These are phyloP conservation scores for Zaprionus tsacasi DNA, from an alignment of 1,140 invertebrate genomes.

Conservation along the genomic window DNA sequence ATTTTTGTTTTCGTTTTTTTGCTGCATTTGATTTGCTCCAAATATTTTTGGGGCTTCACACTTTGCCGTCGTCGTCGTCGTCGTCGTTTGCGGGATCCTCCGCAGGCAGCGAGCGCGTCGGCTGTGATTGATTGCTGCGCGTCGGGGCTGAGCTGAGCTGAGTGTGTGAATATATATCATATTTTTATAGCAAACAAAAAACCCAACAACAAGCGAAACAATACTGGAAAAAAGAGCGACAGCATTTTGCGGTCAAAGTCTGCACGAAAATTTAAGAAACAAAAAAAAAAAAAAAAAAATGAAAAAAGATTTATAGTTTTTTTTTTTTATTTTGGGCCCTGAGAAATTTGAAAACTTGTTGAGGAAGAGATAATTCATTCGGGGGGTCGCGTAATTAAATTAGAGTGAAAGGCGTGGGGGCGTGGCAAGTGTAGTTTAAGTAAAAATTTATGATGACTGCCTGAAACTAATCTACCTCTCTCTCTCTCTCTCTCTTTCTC, in stretches of 20 bases:
- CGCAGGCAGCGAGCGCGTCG: constrained; percentile 23
- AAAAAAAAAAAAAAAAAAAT: constrained; percentile 20
- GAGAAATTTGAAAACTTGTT: constrained; percentile 59
- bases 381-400: constrained; percentile 43
- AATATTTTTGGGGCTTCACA: constrained; percentile 71
- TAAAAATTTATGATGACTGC: constrained; percentile 4
- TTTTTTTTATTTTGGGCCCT: constrained; percentile 35
- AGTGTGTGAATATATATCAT: constrained; percentile 80
- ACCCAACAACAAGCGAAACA: constrained; percentile 21
- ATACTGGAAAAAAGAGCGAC: constrained; percentile 16
- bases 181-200: constrained; percentile 69
- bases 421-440: constrained; percentile 3
- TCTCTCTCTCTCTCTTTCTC: constrained; percentile 13
- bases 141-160: constrained; percentile 30
- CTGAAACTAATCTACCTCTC: constrained; percentile 45
- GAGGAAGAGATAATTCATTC: constrained; percentile 42
- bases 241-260: constrained; percentile 71
- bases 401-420: constrained; percentile 32
- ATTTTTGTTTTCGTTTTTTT: constrained; percentile 19
- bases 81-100: constrained; percentile 45
- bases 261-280: constrained; percentile 65
- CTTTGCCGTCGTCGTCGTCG: constrained; percentile 52
- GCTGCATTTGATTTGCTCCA: constrained; percentile 76
- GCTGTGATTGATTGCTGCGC: constrained; percentile 75
- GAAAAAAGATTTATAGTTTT: constrained; percentile 70